Percentiles rank a stretch among this genome's conserved stretches.
These are phyloP conservation scores for Hemitrygon akajei DNA, from an alignment of 2,797 vertebrate species.

Conservation along the genomic window DNA sequence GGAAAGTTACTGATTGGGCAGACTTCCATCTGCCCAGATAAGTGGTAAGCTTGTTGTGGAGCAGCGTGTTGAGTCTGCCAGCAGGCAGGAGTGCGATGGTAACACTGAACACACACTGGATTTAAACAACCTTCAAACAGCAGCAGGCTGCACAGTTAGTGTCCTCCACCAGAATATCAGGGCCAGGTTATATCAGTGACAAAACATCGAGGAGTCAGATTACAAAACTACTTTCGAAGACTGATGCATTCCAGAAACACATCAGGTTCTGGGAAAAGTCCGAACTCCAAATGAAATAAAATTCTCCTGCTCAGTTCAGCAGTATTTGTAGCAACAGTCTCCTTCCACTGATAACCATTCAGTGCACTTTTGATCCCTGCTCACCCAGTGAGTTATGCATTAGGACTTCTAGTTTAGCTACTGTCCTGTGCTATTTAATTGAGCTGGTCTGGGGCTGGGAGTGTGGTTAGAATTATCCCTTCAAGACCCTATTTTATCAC, in stretches of 20 bases:
- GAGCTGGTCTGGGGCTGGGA: too few relatives aligned
- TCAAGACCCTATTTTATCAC: too few relatives aligned
- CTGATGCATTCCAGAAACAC: background rate
- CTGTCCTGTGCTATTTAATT: too few relatives aligned
- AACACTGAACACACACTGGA: too few relatives aligned
- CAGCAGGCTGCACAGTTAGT: background rate
- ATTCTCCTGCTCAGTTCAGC: background rate
- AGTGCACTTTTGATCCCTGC: too few relatives aligned
- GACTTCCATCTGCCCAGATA: background rate
- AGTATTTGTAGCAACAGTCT: background rate
- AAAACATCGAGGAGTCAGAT: background rate
- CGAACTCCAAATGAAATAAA: background rate
- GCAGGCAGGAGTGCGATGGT: too few relatives aligned
- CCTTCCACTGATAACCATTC: background rate
- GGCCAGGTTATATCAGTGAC: background rate
- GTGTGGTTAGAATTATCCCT: too few relatives aligned
- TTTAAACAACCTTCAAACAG: background rate
- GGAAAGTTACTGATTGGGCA: background rate
- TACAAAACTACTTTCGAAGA: background rate
- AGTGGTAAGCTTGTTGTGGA: background rate
- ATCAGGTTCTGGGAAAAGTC: background rate
- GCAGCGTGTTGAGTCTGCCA: background rate
- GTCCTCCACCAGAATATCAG: too few relatives aligned
- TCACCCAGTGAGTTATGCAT: too few relatives aligned
- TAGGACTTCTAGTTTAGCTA: too few relatives aligned